Conservation (phyloP, 1,140 invertebrate genomes). For the Scaptomyza pallida region DNA sequence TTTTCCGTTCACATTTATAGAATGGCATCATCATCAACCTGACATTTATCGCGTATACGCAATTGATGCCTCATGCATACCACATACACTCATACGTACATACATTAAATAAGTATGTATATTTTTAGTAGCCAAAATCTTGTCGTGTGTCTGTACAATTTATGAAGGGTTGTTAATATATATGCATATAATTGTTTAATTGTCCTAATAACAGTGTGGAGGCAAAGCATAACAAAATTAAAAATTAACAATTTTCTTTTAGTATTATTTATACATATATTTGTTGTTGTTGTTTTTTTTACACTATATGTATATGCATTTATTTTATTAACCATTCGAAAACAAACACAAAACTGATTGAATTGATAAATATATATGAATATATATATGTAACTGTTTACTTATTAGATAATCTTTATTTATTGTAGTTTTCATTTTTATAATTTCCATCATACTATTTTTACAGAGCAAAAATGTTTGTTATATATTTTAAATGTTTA, state of each 20-base stretch:
- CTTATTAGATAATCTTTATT: constrained; percentile 5
- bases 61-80: neutral
- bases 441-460: neutral
- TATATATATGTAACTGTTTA: neutral
- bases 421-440: constrained; percentile 6
- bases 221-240: constrained; percentile 78
- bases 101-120: too few relatives aligned
- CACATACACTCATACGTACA: constrained; percentile 4
- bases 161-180: constrained; percentile 22
- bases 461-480: constrained; percentile 35
- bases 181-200: constrained; percentile 71
- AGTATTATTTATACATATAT: constrained; percentile 25
- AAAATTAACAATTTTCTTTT: constrained; percentile 50
- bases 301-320: constrained; percentile 42
- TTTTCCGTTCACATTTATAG: neutral
- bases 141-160: constrained; percentile 3
- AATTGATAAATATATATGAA: constrained; percentile 11
- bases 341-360: constrained; percentile 9
- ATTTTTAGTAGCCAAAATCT: constrained; percentile 7
- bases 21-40: constrained; percentile 18
- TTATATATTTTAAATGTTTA: too few relatives aligned
- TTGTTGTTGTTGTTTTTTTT: constrained; percentile 22
- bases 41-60: constrained; percentile 2
- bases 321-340: constrained; percentile 22
- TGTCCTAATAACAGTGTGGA: constrained; percentile 80